A percentile compares a stretch with the other conserved stretches of the same genome.
phyloP scores from a whole-genome alignment of 2,797 vertebrate species.

The Amblyraja radiata region DNA sequence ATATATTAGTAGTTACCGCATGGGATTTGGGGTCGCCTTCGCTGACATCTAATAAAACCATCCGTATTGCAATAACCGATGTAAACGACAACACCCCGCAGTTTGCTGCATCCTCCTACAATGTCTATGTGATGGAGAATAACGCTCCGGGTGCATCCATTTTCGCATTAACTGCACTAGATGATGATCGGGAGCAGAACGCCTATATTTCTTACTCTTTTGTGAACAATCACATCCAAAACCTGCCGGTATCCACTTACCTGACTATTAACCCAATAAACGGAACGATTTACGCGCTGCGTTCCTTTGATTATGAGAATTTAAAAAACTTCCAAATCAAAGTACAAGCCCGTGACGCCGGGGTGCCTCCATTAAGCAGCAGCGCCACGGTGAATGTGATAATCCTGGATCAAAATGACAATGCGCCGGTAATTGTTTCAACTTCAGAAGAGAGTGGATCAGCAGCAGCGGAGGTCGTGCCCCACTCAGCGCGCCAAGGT shows the following conservation, averaged over 20 bases:
- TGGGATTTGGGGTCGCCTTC: background rate
- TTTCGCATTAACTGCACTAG: constrained; percentile 45
- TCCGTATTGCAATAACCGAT: background rate
- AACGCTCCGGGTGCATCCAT: constrained; percentile 55
- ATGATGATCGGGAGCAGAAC: constrained; percentile 52
- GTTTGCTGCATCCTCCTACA: background rate
- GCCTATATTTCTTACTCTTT: constrained; percentile 50
- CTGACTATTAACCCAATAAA: constrained; percentile 56
- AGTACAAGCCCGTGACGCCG: constrained; percentile 56
- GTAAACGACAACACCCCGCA: background rate
- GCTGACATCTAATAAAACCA: background rate
- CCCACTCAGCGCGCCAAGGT: constrained; percentile 41
- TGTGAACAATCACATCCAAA: constrained; percentile 52
- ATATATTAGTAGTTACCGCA: background rate
- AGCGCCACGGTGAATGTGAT: constrained; percentile 49
- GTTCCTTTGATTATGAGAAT: background rate
- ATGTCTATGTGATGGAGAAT: constrained; percentile 51
- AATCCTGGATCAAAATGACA: constrained; percentile 58
- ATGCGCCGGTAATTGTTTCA: constrained; percentile 48
- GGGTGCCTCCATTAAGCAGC: constrained; percentile 56
- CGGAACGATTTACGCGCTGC: background rate
- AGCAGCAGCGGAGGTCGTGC: constrained; percentile 48
- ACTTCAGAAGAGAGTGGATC: constrained; percentile 39
- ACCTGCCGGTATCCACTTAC: constrained; percentile 51
- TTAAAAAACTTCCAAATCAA: constrained; percentile 40